These are phyloP conservation scores for human (Homo sapiens) DNA, from an alignment of 2,113 vertebrate genomes.

Conservation along the genomic window DNA sequence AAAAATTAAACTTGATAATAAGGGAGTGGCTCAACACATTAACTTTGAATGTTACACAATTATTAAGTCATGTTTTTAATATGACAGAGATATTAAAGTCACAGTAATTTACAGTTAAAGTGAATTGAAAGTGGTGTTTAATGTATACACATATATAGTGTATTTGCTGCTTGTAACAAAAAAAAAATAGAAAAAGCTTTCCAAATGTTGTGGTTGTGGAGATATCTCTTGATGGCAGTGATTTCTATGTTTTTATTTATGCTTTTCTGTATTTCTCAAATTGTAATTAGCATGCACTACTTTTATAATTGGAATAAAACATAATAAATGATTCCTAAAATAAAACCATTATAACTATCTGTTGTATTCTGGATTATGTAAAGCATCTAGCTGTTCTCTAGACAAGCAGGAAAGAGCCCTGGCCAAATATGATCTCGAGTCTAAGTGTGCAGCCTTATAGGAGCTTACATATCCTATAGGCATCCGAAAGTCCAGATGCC, in stretches of 20 bases:
- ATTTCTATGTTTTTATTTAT: slow-evolving; percentile 47
- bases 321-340: slow-evolving; percentile 45
- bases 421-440: not conserved
- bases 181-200: not conserved
- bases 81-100: not conserved
- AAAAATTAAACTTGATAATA: slow-evolving; percentile 22
- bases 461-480: not conserved
- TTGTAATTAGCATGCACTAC: not conserved
- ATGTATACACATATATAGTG: not conserved
- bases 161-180: not conserved
- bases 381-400: slow-evolving; percentile 18
- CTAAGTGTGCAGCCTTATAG: not conserved
- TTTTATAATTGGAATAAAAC: slow-evolving; percentile 42
- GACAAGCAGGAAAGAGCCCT: slow-evolving; percentile 25
- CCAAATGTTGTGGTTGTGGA: not conserved
- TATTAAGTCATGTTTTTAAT: slow-evolving; percentile 24
- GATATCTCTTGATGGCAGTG: not conserved
- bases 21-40: not conserved
- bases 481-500: not conserved
- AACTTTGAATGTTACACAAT: slow-evolving; percentile 9
- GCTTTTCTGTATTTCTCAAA: slow-evolving; percentile 32
- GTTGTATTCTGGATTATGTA: slow-evolving; percentile 2
- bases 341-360: not conserved
- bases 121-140: not conserved
- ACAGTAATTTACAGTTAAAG: slow-evolving; percentile 43